A percentile compares a stretch with the other conserved stretches of the same genome.
Conservation (phyloP, 2,888 invertebrate species). For the Thymelicus sylvestris region DNA sequence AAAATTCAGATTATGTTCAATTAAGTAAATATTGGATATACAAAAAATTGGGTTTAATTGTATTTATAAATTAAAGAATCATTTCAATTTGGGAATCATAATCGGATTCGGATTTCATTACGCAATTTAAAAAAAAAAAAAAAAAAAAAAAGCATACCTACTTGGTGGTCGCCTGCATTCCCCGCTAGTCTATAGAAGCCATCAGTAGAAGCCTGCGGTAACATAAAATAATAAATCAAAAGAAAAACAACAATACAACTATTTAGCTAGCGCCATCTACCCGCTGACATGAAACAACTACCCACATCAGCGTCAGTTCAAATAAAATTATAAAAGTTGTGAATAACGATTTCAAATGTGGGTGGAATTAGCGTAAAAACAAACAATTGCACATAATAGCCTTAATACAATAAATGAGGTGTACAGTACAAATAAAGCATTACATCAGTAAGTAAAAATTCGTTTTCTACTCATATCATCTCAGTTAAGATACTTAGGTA, state of each 20-base stretch:
- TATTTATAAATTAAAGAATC: too few relatives aligned
- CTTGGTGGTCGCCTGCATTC: conserved; percentile 44
- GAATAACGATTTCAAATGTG: neutral
- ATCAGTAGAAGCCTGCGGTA: conserved; percentile 69
- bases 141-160: conserved; percentile 46
- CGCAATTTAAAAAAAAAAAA: neutral
- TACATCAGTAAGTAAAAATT: too few relatives aligned
- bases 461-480: too few relatives aligned
- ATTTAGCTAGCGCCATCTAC: conserved; percentile 24
- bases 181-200: conserved; percentile 43
- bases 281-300: neutral
- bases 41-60: too few relatives aligned
- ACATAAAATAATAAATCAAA: conserved; percentile 50
- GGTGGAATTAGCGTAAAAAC: neutral
- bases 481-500: too few relatives aligned
- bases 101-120: too few relatives aligned
- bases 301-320: too few relatives aligned
- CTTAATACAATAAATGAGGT: neutral
- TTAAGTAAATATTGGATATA: too few relatives aligned
- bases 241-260: conserved; percentile 29
- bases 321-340: too few relatives aligned
- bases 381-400: neutral
- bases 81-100: too few relatives aligned
- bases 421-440: too few relatives aligned
- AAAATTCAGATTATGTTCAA: too few relatives aligned